A percentile compares a stretch with the other conserved stretches of the same genome.
These are phyloP conservation scores for Megastigmus dorsalis DNA, from an alignment of 2,888 invertebrate species.

Conservation along the genomic window DNA sequence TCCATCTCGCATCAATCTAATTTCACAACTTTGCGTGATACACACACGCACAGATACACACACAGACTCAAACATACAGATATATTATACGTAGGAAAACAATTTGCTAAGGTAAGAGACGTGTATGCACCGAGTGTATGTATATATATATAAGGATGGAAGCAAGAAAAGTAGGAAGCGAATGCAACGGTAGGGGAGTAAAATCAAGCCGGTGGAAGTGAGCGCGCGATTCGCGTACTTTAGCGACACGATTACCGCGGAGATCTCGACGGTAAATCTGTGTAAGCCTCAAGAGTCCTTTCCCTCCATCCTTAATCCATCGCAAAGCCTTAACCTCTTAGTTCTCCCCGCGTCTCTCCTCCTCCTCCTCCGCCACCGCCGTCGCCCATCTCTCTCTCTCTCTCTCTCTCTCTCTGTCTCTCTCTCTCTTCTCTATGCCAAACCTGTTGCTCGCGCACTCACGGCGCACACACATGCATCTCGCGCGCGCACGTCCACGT, in stretches of 20 bases:
- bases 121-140: too few relatives aligned
- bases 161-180: background rate
- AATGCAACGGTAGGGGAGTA: background rate
- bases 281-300: slow-evolving; percentile 63
- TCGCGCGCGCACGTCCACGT: background rate
- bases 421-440: background rate
- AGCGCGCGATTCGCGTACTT: slow-evolving; percentile 27
- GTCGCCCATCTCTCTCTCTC: slow-evolving; percentile 36
- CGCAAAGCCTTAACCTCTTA: slow-evolving; percentile 64
- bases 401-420: background rate
- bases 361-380: slow-evolving; percentile 19
- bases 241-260: slow-evolving; percentile 42
- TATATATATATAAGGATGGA: too few relatives aligned
- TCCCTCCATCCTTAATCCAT: slow-evolving; percentile 67
- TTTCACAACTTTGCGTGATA: background rate
- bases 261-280: slow-evolving; percentile 60
- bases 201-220: slow-evolving; percentile 7
- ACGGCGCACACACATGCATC: background rate
- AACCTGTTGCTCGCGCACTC: slow-evolving; percentile 46
- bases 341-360: background rate
- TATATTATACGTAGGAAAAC: too few relatives aligned
- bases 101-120: too few relatives aligned
- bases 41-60: background rate
- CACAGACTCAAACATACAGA: too few relatives aligned
- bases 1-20: background rate